Percentiles rank a stretch among this genome's conserved stretches.
Conservation (phyloP, 2,797 vertebrate species). For the Acanthopagrus latus region DNA sequence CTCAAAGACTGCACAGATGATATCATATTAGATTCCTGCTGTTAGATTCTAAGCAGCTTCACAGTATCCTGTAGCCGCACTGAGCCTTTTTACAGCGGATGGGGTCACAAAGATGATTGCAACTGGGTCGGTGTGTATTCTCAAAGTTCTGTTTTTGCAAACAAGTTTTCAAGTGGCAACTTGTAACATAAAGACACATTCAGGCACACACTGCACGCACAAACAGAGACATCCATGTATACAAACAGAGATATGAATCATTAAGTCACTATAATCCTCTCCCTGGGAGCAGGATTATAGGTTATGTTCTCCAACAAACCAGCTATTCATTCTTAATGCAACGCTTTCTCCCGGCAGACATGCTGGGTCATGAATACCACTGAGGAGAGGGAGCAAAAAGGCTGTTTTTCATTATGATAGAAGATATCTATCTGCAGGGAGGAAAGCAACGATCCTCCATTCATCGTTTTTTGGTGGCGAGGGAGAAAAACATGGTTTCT, state of each 20-base stretch:
- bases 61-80: no score
- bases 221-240: slow-evolving; percentile 6
- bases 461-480: slow-evolving; percentile 6
- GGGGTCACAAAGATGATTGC: background rate
- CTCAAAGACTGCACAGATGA: no score
- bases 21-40: no score
- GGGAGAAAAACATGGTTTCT: slow-evolving; percentile 27
- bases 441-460: slow-evolving; percentile 19
- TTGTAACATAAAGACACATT: background rate
- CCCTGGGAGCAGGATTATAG: background rate
- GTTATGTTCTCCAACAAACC: background rate
- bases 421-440: slow-evolving; percentile 29
- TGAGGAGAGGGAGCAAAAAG: background rate
- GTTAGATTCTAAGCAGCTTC: no score
- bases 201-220: background rate
- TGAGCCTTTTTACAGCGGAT: background rate
- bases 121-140: background rate
- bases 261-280: background rate
- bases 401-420: slow-evolving; percentile 40
- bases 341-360: background rate
- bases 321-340: slow-evolving; percentile 1
- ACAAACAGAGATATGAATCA: slow-evolving; percentile 1
- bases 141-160: background rate
- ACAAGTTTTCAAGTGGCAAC: background rate
- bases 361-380: slow-evolving; percentile 6